Percentiles rank a stretch among this genome's conserved stretches.
Conservation (phyloP, 2,113 vertebrate species). For the Siniperca knerii region DNA sequence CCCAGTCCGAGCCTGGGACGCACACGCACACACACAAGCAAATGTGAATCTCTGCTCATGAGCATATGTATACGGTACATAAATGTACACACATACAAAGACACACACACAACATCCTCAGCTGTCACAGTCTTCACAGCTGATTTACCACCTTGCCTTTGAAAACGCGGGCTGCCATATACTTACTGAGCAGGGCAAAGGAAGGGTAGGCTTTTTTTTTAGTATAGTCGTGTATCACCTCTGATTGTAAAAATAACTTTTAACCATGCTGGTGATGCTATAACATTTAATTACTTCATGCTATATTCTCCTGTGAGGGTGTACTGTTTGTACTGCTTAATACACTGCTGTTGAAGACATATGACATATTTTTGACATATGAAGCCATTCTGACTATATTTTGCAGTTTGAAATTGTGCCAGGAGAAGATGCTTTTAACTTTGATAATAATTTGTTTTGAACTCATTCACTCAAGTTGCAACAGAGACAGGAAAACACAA, state of each 20-base stretch:
- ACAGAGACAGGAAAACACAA: neutral
- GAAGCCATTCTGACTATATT: slow-evolving; percentile 11
- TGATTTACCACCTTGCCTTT: slow-evolving; percentile 70
- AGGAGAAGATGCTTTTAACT: slow-evolving; percentile 18
- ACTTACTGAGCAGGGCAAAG: slow-evolving; percentile 46
- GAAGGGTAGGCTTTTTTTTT: slow-evolving; percentile 55
- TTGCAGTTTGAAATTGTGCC: slow-evolving; percentile 11
- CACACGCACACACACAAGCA: slow-evolving; percentile 9
- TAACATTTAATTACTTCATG: slow-evolving; percentile 43
- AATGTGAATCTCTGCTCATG: slow-evolving; percentile 36
- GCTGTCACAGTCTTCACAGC: slow-evolving; percentile 63
- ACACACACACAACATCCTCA: slow-evolving; percentile 56
- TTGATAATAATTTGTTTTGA: slow-evolving; percentile 29
- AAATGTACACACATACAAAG: slow-evolving; percentile 19
- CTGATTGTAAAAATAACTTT: slow-evolving; percentile 46
- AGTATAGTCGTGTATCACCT: slow-evolving; percentile 40
- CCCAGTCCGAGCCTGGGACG: slow-evolving; percentile 21
- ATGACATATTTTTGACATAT: slow-evolving; percentile 20
- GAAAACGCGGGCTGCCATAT: slow-evolving; percentile 47
- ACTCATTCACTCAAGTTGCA: neutral
- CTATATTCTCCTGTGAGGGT: neutral
- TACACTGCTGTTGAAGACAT: neutral
- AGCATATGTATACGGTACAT: slow-evolving; percentile 16
- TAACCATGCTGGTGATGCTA: slow-evolving; percentile 21
- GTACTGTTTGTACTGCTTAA: slow-evolving; percentile 20